phyloP scores from a whole-genome alignment of 2,113 vertebrate genomes.

The Cranoglanis bouderius region DNA sequence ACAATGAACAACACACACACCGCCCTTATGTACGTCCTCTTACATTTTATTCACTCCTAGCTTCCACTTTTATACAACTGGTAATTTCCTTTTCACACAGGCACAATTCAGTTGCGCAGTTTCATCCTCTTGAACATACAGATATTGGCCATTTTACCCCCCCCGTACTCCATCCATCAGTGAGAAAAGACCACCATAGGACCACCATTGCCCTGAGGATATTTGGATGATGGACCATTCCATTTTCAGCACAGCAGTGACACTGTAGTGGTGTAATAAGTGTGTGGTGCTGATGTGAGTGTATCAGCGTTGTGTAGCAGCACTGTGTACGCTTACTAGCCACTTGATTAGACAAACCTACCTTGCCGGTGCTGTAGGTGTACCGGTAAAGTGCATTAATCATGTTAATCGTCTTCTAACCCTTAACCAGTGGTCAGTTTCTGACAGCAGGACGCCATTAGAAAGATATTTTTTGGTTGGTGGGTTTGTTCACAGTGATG shows the following conservation, averaged over 20 bases:
- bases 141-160: not conserved
- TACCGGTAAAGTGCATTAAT: not conserved
- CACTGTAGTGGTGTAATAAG: not conserved
- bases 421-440: not conserved
- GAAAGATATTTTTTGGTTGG: not conserved
- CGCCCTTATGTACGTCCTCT: not conserved
- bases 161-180: not conserved
- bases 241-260: not conserved
- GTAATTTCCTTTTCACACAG: not conserved
- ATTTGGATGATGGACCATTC: not conserved
- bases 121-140: not conserved
- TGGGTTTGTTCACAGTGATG: not conserved
- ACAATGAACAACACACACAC: not conserved
- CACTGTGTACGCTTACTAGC: not conserved
- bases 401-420: not conserved
- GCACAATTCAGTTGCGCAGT: no score
- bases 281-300: not conserved
- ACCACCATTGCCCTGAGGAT: not conserved
- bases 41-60: slow-evolving; percentile 3
- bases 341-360: not conserved
- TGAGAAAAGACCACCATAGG: not conserved
- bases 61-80: not conserved
- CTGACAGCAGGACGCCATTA: not conserved
- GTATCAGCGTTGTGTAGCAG: not conserved
- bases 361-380: not conserved